These are phyloP conservation scores for Cottoperca gobio DNA, from an alignment of 2,797 vertebrate genomes.

Conservation along the genomic window DNA sequence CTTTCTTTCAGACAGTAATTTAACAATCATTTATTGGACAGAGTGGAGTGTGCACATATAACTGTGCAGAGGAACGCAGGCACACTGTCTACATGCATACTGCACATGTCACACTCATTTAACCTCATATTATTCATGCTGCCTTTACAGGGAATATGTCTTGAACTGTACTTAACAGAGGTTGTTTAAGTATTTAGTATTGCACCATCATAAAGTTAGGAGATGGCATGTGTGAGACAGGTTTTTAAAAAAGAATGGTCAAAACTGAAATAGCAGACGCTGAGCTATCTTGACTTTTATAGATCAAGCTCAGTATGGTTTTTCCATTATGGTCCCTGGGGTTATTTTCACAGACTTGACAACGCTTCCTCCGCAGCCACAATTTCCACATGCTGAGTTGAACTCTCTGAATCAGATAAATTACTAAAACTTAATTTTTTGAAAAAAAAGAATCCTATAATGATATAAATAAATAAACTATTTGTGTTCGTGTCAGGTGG, in stretches of 20 bases:
- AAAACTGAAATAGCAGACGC: not conserved
- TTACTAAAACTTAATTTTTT: too few species aligned
- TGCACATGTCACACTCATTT: constrained; percentile 1
- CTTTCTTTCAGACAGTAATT: constrained; percentile 9
- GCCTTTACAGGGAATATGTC: not conserved
- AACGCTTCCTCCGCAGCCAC: not conserved
- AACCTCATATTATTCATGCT: not conserved
- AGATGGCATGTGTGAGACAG: not conserved
- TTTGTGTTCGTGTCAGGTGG: too few species aligned
- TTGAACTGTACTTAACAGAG: not conserved
- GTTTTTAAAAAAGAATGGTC: not conserved
- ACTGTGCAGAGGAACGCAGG: constrained; percentile 6
- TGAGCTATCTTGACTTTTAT: not conserved
- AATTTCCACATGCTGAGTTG: not conserved
- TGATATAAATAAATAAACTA: not conserved
- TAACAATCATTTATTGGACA: not conserved
- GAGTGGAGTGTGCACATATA: not conserved
- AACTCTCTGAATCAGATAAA: not conserved
- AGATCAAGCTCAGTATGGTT: not conserved
- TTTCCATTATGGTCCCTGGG: not conserved
- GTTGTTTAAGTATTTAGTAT: not conserved
- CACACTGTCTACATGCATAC: constrained; percentile 6
- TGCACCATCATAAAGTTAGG: not conserved
- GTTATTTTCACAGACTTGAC: not conserved
- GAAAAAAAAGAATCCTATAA: not conserved